phyloP scores from a whole-genome alignment of 2,797 vertebrate genomes.

The Cryptoblepharus egeriae region DNA sequence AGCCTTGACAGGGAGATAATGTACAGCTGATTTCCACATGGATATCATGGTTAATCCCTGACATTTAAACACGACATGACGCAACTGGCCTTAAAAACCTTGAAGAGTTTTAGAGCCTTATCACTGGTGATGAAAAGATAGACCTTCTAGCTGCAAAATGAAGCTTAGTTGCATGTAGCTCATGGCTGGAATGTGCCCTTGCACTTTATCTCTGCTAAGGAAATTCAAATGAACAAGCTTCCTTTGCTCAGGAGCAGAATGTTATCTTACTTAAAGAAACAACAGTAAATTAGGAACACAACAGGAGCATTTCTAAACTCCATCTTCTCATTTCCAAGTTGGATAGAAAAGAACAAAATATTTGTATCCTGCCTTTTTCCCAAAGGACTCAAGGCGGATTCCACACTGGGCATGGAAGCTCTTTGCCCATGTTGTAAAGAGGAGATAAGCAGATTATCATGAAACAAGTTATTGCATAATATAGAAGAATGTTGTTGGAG shows the following conservation, averaged over 20 bases:
- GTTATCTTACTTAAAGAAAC: constrained; percentile 1
- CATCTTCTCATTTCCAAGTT: not conserved
- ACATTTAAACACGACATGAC: constrained; percentile 7
- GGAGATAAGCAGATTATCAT: not conserved
- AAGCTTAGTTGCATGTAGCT: constrained; percentile 42
- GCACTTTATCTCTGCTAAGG: not conserved
- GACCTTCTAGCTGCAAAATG: not conserved
- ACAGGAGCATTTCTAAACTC: not conserved
- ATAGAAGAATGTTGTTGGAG: too few relatives aligned
- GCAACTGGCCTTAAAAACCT: constrained; percentile 25
- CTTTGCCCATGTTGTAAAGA: too few relatives aligned
- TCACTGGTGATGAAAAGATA: constrained; percentile 23
- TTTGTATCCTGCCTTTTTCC: too few relatives aligned
- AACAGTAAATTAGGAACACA: not conserved
- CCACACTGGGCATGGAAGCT: not conserved
- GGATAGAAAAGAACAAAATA: too few relatives aligned
- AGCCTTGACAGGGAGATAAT: constrained; percentile 4
- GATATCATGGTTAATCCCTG: constrained; percentile 6
- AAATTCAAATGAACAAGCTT: not conserved
- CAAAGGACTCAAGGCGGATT: too few relatives aligned
- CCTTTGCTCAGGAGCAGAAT: constrained; percentile 41
- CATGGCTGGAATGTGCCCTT: constrained; percentile 32
- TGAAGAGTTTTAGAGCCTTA: constrained; percentile 34
- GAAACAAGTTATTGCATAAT: not conserved
- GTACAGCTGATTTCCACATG: constrained; percentile 12